Evolutionary conservation across 1,140 invertebrate species (phyloP), one percentile per base, ranked within the genome.

Genomic region (Ips nitidus): DNA sequence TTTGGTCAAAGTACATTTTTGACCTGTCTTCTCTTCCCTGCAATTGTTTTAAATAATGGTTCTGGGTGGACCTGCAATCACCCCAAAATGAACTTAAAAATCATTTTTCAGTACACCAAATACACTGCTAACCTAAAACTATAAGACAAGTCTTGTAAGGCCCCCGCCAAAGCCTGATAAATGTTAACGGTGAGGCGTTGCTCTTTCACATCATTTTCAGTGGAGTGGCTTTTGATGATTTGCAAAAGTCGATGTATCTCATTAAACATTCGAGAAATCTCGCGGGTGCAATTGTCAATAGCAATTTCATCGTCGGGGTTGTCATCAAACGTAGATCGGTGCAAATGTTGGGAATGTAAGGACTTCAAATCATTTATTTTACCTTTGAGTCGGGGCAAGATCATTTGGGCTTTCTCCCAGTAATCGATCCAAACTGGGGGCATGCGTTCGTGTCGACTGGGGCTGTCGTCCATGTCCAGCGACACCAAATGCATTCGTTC

Each of bases 321-420:
- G 77, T 98, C 95, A 81, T 98, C 95, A 65, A 98, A 86, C 1
- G 94, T 93, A 22, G 96, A 95, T 50, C 94, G 85, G 52, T 92
- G 89, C 67, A 98, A 84, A 82, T 96, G 93, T 70, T 90, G 89
- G 60, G 91, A 89, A 81, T 98, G 94, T 41, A 97, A 82, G 39
- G 88, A 84, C 69, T 89, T 87, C 64, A 98, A 80, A 75, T 93
- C 93, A 66, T 91, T 90, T 77, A 97, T 85, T 81, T 94, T 94
- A 1, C 86, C 86, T 74, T 88, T 87, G 72, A 96, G 85, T 79
- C 90, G 84, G 75, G 88, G 86, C 71, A 92, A 86, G 74, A 91
- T 89, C 80, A 93, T 94, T 76, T 95, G 93, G 41, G 92, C 89
- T 78, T 95, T 93, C 80, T 95, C 92, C 38, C 95, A 82, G 47